A percentile compares a stretch with the other conserved stretches of the same genome.
Evolutionary conservation across 2,888 invertebrate genomes (phyloP).

Genomic region (Napeogenes sylphis): DNA sequence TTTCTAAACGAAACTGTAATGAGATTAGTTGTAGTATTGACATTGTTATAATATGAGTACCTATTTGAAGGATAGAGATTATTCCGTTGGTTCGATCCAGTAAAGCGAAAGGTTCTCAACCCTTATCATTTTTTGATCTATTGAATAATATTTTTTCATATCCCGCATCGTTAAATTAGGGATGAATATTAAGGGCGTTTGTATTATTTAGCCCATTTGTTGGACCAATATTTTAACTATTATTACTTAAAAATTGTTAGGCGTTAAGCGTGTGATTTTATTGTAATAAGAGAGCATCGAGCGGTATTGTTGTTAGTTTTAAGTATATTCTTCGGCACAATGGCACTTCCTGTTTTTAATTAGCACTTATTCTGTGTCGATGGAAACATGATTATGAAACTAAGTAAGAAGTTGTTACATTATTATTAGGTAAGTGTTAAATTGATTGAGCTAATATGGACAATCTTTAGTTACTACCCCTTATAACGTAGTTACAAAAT

Average conservation of each 20-base stretch:
- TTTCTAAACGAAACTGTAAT: conserved; percentile 73
- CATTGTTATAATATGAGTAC: conserved; percentile 73
- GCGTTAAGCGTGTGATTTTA: conserved; percentile 78
- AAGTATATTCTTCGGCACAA: conserved; percentile 76
- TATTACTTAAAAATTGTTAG: conserved; percentile 79
- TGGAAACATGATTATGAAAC: conserved; percentile 74
- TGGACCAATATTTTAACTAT: conserved; percentile 79
- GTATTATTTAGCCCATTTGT: conserved; percentile 79
- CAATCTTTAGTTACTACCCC: conserved; percentile 77
- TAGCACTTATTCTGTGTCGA: conserved; percentile 79
- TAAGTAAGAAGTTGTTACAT: conserved; percentile 77
- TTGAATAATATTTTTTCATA: conserved; percentile 78
- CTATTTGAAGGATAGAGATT: conserved; percentile 71
- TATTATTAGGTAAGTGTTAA: conserved; percentile 78
- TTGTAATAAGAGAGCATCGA: conserved; percentile 76
- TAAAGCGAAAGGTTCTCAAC: conserved; percentile 69
- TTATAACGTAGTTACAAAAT: conserved; percentile 70
- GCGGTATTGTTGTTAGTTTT: conserved; percentile 77
- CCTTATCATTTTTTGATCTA: conserved; percentile 76
- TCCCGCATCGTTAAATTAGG: conserved; percentile 77
- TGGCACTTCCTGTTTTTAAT: conserved; percentile 78
- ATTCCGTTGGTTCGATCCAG: conserved; percentile 67
- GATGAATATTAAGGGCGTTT: conserved; percentile 78
- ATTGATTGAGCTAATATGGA: conserved; percentile 76
- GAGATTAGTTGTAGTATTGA: conserved; percentile 78